Evolutionary conservation across 2,888 invertebrate genomes (phyloP), one percentile per base, ranked within the genome.

Genomic region (Cheilosia urbana): DNA sequence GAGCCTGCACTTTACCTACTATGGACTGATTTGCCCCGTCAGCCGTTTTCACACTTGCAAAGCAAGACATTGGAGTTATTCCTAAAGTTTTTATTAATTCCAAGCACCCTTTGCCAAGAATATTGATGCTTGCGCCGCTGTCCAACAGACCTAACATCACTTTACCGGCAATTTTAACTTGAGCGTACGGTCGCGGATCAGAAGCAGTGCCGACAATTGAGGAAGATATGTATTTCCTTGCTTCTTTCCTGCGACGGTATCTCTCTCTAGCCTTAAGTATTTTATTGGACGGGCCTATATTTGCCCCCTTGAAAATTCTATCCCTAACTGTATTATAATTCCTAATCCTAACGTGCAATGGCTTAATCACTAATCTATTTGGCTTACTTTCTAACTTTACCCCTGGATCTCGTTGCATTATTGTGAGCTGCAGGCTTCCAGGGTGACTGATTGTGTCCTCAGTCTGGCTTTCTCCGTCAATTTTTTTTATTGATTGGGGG

Each of bases 41-140:
- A 0, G 80, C 83, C 2, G 87, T 83, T 11, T 55, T 73, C 0
- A 80, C 57, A 0, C 15, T 34, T 0, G 55, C 34, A 2, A 7
- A 45, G 1, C 40, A 17, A 27, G 13, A n/a, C 4, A 15, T 4
- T 0, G 11, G 5, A 0, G 55, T 17, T 1, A 24, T 2, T 0
- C 15, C 17, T 40, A 69, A n/a, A 0, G 19, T 40, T 30, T 60
- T 19, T 0, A 81, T 13, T 1, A 81, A 13, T 0, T 60, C 17
- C 0, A 21, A 0, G 5, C 75, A 75, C 1, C 30, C n/a, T 27
- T 60, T 69, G 0, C 78, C 73, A 15, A 84, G 15, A 1, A 72
- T 37, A 15, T 53, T 75, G 0, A 84, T 27, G 5, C 71, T 69
- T 0, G 78, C 84, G 0, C 87, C 84, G 2, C 75, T 58, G 53